phyloP scores from a whole-genome alignment of 2,888 invertebrate species.

The Chalcosyrphus nemorum region DNA sequence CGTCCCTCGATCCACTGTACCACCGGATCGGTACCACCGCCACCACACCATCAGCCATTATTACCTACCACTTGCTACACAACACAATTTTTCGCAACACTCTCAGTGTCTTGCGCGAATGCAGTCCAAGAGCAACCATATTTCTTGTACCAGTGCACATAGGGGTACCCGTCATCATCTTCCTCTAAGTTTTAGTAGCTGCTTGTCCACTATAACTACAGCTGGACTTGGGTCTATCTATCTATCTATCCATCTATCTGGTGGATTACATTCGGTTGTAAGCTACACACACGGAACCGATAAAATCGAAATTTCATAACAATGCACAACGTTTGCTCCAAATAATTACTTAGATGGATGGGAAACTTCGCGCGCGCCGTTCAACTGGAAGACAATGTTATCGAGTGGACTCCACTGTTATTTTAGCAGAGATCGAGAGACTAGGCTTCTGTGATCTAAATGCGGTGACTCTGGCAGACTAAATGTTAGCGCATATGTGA shows the following conservation, averaged over 20 bases:
- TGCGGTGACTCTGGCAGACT: neutral
- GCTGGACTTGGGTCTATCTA: slow-evolving; percentile 55
- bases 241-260: no score
- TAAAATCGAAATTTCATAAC: slow-evolving; percentile 73
- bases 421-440: neutral
- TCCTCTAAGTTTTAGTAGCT: no score
- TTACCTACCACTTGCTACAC: slow-evolving; percentile 65
- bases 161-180: slow-evolving; percentile 63
- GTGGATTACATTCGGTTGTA: slow-evolving; percentile 33
- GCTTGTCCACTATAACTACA: slow-evolving; percentile 45
- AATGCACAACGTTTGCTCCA: slow-evolving; percentile 64
- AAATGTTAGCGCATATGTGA: slow-evolving; percentile 43
- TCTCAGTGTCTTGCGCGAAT: slow-evolving; percentile 55
- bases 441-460: slow-evolving; percentile 11
- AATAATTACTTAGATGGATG: slow-evolving; percentile 58
- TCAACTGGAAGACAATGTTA: slow-evolving; percentile 27
- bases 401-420: slow-evolving; percentile 4
- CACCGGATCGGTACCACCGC: neutral
- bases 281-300: slow-evolving; percentile 65
- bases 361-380: slow-evolving; percentile 40
- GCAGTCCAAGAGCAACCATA: slow-evolving; percentile 71
- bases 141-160: slow-evolving; percentile 59
- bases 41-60: slow-evolving; percentile 38
- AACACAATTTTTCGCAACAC: slow-evolving; percentile 58
- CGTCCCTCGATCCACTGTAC: neutral